phyloP scores from a whole-genome alignment of 2,113 vertebrate genomes.

The Accipiter cooperii region DNA sequence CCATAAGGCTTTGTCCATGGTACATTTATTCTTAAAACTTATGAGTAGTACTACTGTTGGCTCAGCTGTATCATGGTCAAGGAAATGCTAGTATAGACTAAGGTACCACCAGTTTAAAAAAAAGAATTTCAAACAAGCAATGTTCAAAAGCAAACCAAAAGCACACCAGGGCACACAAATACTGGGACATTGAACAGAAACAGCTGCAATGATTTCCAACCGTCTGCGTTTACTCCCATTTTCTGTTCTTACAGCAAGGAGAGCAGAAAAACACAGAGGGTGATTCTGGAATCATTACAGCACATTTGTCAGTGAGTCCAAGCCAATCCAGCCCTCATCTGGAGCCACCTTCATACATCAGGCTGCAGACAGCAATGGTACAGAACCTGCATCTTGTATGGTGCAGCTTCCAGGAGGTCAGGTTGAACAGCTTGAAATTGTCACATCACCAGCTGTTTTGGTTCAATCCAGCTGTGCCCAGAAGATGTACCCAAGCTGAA shows the following conservation, averaged over 20 bases:
- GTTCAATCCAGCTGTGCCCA: not conserved
- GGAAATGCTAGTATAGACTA: not conserved
- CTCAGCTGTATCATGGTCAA: not conserved
- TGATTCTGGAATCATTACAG: not conserved
- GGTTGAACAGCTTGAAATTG: not conserved
- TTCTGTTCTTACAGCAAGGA: not conserved
- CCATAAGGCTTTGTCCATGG: not conserved
- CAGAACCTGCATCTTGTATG: not conserved
- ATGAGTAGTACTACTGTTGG: not conserved
- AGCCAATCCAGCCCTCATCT: not conserved
- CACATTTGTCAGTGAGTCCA: not conserved
- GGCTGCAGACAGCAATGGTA: not conserved
- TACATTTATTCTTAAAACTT: not conserved
- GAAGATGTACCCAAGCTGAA: not conserved
- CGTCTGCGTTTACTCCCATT: not conserved
- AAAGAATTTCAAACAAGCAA: not conserved
- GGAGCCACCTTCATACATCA: not conserved
- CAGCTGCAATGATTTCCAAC: not conserved
- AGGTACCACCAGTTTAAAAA: not conserved
- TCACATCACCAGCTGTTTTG: not conserved
- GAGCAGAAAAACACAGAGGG: rapidly evolving
- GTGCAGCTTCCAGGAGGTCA: not conserved
- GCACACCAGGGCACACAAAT: not conserved
- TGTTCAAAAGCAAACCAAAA: not conserved
- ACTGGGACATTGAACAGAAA: not conserved